Evolutionary conservation across 2,888 invertebrate genomes (phyloP), one percentile per base, ranked within the genome.

Genomic region (Ypsolopha scabrella): DNA sequence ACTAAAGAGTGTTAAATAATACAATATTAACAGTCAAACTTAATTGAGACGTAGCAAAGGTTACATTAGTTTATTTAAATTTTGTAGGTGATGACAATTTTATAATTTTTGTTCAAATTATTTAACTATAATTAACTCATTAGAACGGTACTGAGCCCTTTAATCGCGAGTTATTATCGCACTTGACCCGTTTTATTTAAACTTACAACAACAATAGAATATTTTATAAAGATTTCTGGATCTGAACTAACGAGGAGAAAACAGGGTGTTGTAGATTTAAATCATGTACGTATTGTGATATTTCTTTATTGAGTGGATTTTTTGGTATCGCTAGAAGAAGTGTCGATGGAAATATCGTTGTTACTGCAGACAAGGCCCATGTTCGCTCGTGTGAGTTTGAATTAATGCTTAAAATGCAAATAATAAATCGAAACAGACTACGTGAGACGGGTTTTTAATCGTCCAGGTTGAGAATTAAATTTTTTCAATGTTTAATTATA

Each of bases 201-300:
- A n/a, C n/a, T n/a, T n/a, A n/a, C n/a, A n/a, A n/a, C n/a, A n/a
- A n/a, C n/a, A n/a, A n/a, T n/a, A n/a, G n/a, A n/a, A n/a, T n/a
- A n/a, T n/a, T n/a, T n/a, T n/a, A n/a, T n/a, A 24, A 43, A 43
- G 14, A 43, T 13, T 2, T 2, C 2, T 24, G 4, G 24, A 24
- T 24, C 4, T 8, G 14, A 14, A 43, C 14, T 14, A 33, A 46
- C n/a, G 33, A 34, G 72, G 70, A 71, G 58, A 60, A 61, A 60
- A 73, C 76, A 78, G 78, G 76, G 75, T 76, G 65, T 64, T 51
- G 64, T 70, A 71, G 64, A 54, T 58, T 57, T 46, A 34, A 45
- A 46, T 33, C 11, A 7, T 44, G 43, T 44, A 39, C 35, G 13
- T 49, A 47, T 53, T 52, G 53, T 51, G 38, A 51, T 53, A 43